Evolutionary conservation across 2,113 vertebrate genomes (phyloP).

Genomic region (Tragelaphus buxtoni): DNA sequence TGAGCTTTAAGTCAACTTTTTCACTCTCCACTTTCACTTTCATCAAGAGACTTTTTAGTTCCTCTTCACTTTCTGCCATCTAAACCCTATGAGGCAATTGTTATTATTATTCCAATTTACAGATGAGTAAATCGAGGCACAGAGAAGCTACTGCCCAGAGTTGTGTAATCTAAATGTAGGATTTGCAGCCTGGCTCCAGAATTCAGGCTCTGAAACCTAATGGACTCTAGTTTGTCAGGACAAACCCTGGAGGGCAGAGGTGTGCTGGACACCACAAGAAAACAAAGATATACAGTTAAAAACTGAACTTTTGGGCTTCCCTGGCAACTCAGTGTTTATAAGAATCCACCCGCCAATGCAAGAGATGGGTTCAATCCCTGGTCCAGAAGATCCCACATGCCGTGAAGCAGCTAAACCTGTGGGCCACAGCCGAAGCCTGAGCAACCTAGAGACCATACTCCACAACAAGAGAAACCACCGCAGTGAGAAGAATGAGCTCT

Average conservation of each 20-base stretch:
- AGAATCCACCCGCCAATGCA: background rate
- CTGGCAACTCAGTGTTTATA: background rate
- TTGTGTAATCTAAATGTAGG: rapidly evolving
- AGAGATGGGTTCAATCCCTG: background rate
- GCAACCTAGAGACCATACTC: background rate
- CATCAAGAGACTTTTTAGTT: too few relatives aligned
- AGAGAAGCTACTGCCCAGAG: too few relatives aligned
- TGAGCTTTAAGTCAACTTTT: too few relatives aligned
- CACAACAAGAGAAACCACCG: background rate
- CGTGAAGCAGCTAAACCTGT: background rate
- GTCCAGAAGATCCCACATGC: background rate
- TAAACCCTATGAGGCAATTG: too few relatives aligned
- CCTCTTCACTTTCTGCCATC: too few relatives aligned
- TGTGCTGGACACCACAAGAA: rapidly evolving
- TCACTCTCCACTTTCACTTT: too few relatives aligned
- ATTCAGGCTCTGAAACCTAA: background rate
- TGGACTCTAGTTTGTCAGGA: background rate
- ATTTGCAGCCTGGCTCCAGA: too few relatives aligned
- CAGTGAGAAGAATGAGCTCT: background rate
- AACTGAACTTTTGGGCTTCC: background rate
- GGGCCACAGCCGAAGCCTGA: background rate
- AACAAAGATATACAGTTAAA: rapidly evolving
- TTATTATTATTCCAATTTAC: background rate
- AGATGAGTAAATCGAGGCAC: background rate
- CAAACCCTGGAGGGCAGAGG: rapidly evolving